Base-by-base conservation (phyloP, 2,113 vertebrate genomes). In the Sphyrna mokarran region DNA sequence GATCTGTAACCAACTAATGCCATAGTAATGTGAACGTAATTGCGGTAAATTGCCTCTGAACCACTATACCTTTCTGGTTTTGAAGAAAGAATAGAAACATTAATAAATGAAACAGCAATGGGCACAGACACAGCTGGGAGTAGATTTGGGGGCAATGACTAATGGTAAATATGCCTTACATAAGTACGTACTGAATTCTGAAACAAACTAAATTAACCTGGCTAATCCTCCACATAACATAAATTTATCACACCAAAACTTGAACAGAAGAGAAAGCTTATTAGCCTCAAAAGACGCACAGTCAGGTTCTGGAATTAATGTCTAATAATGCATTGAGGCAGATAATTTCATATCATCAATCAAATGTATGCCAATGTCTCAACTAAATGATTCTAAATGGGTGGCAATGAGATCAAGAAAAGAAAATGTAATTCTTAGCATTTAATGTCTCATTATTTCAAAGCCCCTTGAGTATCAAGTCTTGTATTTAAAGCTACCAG, bases 371-470 rank as follows among this genome's bases (percentile, higher is more conserved):
- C 43, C 22, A 93, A 29, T 95, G 68, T 95, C 66, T 95, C 68
- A 95, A 23, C 68, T 95, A 95, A 95, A 76, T 72, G 68, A 72
- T 95, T 95, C 94, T 37, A 95, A 95, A 95, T 95, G 94, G 54
- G 69, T 9, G n/a, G 66, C 58, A 94, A 63, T 40, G 40, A 40
- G 66, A 40, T 72, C 66, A 29, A 20, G n/a, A 66, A 26, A 43
- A 95, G 58, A 89, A 95, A 95, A 54, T 26, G 48, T 54, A 95
- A 70, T 72, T 95, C 69, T 72, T 72, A 72, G 68, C n/a, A 76
- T 72, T 72, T 95, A 95, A 76, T 23, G 70, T 76, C 68, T 95
- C 94, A 76, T 95, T 95, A 72, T 76, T 95, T 40, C 68, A 95
- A 37, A 76, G 40, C 76, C 94, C 69, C 40, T 48, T 48, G 23